Conservation (phyloP, 2,113 vertebrate species). For the Pogona vitticeps region DNA sequence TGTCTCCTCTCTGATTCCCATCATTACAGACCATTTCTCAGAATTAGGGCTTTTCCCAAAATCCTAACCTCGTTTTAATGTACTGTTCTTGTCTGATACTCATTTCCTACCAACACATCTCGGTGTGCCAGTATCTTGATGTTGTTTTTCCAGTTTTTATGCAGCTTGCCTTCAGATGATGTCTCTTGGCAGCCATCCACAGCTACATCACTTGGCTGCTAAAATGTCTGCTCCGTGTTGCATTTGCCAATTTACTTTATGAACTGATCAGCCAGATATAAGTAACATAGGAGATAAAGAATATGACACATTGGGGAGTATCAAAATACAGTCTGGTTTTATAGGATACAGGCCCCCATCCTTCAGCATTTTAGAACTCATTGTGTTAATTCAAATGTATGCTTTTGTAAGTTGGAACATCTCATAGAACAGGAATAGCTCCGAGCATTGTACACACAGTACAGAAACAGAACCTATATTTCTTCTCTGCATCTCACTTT, state of each 20-base stretch:
- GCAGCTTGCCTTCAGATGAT: constrained; percentile 62
- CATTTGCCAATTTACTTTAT: constrained; percentile 65
- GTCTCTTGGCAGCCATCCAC: constrained; percentile 65
- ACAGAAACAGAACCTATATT: background rate
- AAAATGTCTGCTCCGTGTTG: constrained; percentile 56
- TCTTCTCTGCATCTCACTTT: constrained; percentile 1
- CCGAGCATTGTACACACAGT: background rate
- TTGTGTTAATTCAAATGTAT: constrained; percentile 16
- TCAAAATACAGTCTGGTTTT: constrained; percentile 25
- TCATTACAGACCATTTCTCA: constrained; percentile 44
- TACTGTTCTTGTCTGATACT: constrained; percentile 52
- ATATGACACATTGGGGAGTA: constrained; percentile 47
- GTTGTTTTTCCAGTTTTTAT: constrained; percentile 48
- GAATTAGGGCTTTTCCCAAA: constrained; percentile 48
- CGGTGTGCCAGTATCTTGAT: constrained; percentile 57
- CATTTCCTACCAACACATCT: constrained; percentile 49
- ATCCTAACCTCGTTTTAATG: constrained; percentile 63
- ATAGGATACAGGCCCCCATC: constrained; percentile 35
- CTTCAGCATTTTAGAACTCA: constrained; percentile 46
- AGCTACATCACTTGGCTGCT: constrained; percentile 41
- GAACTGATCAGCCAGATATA: constrained; percentile 42
- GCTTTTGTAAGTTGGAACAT: constrained; percentile 42
- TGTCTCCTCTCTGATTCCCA: constrained; percentile 39
- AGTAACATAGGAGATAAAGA: constrained; percentile 49
- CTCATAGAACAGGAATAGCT: constrained; percentile 30